Evolutionary conservation across 1,140 invertebrate genomes (phyloP).

Genomic region (Orchesella cincta): DNA sequence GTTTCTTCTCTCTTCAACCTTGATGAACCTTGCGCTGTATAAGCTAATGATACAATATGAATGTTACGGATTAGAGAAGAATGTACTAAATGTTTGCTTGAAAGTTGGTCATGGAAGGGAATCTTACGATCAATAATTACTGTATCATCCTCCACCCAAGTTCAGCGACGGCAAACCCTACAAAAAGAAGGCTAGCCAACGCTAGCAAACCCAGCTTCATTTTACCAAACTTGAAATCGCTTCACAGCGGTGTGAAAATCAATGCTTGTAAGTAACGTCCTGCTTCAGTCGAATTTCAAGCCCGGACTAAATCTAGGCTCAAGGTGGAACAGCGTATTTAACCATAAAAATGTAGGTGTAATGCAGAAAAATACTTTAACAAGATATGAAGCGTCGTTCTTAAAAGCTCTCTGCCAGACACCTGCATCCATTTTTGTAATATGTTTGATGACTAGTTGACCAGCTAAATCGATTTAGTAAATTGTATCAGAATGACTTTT

Average conservation of each 20-base stretch:
- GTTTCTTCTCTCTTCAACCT: not conserved
- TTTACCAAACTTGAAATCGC: not conserved
- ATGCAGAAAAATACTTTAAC: not conserved
- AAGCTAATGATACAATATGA: not conserved
- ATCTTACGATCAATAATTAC: conserved; percentile 1
- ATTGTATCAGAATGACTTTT: not conserved
- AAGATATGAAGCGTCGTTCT: not conserved
- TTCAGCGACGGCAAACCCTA: not conserved
- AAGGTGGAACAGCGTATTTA: conserved; percentile 2
- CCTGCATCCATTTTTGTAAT: not conserved
- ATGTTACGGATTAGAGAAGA: not conserved
- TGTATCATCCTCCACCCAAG: not conserved
- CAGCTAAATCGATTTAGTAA: not conserved
- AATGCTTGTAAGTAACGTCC: not conserved
- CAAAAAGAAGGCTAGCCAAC: not conserved
- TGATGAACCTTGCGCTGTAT: not conserved
- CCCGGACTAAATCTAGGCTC: not conserved
- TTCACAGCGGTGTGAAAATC: not conserved
- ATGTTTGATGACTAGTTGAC: not conserved
- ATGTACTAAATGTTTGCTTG: not conserved
- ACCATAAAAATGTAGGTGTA: not conserved
- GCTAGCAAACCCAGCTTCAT: not conserved
- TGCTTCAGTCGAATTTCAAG: not conserved
- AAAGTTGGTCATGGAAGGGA: not conserved
- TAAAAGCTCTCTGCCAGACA: not conserved